These are phyloP conservation scores for Cercocebus atys DNA, from an alignment of 2,113 vertebrate genomes.

Conservation along the genomic window DNA sequence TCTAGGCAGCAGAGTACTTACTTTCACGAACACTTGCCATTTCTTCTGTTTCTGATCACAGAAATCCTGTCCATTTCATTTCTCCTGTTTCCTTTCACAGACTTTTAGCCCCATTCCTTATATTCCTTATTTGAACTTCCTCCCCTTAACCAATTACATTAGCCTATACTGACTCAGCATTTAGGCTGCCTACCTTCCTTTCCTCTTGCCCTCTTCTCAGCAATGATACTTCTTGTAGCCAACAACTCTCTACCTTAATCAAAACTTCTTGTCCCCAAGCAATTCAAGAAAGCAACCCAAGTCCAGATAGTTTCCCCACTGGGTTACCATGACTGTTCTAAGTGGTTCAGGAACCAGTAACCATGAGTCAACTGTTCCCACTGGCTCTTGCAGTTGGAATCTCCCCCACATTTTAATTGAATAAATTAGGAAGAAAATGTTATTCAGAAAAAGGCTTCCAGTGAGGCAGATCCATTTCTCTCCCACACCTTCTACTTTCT, in stretches of 20 bases:
- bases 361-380: constrained; percentile 15
- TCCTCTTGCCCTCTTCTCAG: background rate
- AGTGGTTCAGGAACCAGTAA: background rate
- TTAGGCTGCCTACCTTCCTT: background rate
- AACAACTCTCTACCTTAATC: constrained; percentile 22
- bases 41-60: background rate
- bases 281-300: constrained; percentile 43
- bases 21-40: background rate
- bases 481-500: constrained; percentile 4
- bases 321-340: background rate
- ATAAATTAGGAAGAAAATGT: constrained; percentile 43
- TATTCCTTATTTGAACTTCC: background rate
- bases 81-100: background rate
- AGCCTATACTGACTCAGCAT: constrained; percentile 11
- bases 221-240: background rate
- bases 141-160: background rate
- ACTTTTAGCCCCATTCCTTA: background rate
- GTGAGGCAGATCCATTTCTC: constrained; percentile 1
- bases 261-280: constrained; percentile 31
- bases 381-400: background rate
- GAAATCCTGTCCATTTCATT: background rate
- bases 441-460: constrained; percentile 33
- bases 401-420: constrained; percentile 52
- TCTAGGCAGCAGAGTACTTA: background rate
- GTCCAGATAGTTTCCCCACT: background rate